phyloP scores from a whole-genome alignment of 2,113 vertebrate genomes.

The Xyliphius kryptos region DNA sequence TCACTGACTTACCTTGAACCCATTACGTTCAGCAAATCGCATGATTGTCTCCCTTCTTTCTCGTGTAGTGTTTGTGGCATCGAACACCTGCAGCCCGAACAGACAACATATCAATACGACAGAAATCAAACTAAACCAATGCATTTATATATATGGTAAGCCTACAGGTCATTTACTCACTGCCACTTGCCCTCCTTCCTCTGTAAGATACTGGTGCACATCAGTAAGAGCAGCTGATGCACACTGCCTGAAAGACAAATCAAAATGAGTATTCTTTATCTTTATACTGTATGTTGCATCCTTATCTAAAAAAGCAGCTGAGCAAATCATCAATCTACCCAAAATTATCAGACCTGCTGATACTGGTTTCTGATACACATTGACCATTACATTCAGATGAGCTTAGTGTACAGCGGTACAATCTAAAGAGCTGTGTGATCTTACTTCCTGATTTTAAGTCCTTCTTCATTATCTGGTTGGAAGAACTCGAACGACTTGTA shows the following conservation, averaged over 20 bases:
- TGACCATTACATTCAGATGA: no score
- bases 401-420: no score
- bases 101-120: neutral
- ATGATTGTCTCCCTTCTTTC: slow-evolving; percentile 89
- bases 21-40: slow-evolving; percentile 90
- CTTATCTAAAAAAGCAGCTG: no score
- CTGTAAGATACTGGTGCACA: slow-evolving; percentile 72
- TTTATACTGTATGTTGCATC: no score
- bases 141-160: neutral
- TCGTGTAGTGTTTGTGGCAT: slow-evolving; percentile 96
- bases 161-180: slow-evolving; percentile 57
- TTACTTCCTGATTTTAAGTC: slow-evolving; percentile 89
- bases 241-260: slow-evolving; percentile 73
- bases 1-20: slow-evolving; percentile 79
- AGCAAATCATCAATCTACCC: no score
- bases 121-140: neutral
- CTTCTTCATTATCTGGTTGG: slow-evolving; percentile 92
- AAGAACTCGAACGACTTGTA: slow-evolving; percentile 98
- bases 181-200: slow-evolving; percentile 77
- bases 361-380: no score
- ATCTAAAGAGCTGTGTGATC: slow-evolving; percentile 41
- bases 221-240: slow-evolving; percentile 76
- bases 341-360: no score
- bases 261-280: neutral
- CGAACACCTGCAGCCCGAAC: slow-evolving; percentile 78